Evolutionary conservation across 53 echinoderm and acorn worm species (phyloP), one percentile per base, ranked within the genome.

Genomic region (Stichopus horrens): DNA sequence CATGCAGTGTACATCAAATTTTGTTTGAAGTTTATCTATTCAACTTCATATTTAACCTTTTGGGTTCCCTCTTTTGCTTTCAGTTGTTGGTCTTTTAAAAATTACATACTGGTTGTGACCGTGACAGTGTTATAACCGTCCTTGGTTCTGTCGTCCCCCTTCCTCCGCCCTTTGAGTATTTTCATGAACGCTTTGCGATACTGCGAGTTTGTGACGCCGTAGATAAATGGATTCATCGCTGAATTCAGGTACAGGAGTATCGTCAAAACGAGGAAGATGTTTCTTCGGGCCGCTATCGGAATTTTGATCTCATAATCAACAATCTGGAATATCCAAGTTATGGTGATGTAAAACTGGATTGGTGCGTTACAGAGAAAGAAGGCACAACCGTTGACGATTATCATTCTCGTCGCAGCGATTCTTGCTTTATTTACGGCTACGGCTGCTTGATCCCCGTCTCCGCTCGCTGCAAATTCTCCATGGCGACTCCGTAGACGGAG

Each of bases 161-260:
- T 71, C 71, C 19, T 16, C 6, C n/a, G 6, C 6, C 18, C n/a
- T 71, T 23, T 7, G 1, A 76, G 51, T 6, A 23, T 18, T 52
- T 85, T 59, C 16, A 37, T 16, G 37, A 85, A 85, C 1, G 85
- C 85, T 13, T 63, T 67, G 18, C 91, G 79, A 55, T 87, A 91
- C 22, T 74, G 23, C 0, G 54, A 86, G 37, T 91, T 93, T 73
- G 90, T 89, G 53, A 88, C 57, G 6, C 91, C 90, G 74, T 93
- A 93, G 10, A 93, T 82, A 53, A 93, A 88, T 0, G 94, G 94
- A 23, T 93, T 93, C 0, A 91, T 59, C 8, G 94, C 91, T 53
- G 91, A 91, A 76, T 93, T 91, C 56, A 90, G 90, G 86, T 88
- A 93, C 74, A 93, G 83, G 22, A 85, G 4, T 18, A 85, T 52